These are phyloP conservation scores for Caretta caretta DNA, from an alignment of 2,113 vertebrate species.

Conservation along the genomic window DNA sequence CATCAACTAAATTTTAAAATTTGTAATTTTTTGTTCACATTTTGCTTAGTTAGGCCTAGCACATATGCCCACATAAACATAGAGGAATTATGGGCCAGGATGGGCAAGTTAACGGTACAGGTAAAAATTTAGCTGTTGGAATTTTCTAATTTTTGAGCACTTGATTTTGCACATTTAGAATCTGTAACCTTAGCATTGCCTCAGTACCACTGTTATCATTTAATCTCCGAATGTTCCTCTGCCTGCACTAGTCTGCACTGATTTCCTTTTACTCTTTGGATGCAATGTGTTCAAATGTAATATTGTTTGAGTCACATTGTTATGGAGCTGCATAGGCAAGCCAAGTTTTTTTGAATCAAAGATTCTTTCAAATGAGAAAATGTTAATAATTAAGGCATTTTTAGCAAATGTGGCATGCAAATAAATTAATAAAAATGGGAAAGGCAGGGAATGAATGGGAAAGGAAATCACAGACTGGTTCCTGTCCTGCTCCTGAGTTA, in stretches of 20 bases:
- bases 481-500: background rate
- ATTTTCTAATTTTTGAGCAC: background rate
- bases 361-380: constrained; percentile 24
- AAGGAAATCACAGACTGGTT: fast-evolving
- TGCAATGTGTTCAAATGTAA: constrained; percentile 24
- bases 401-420: constrained; percentile 20
- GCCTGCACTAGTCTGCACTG: background rate
- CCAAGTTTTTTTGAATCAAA: constrained; percentile 47
- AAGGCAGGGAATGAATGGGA: background rate
- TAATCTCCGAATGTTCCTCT: constrained; percentile 2
- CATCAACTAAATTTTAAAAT: background rate
- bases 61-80: background rate
- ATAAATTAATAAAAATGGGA: background rate
- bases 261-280: background rate
- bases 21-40: background rate
- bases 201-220: background rate
- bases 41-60: background rate
- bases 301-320: constrained; percentile 33
- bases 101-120: background rate
- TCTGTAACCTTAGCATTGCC: background rate
- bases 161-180: background rate
- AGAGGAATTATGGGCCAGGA: background rate
- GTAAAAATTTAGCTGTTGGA: background rate
- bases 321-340: constrained; percentile 13
- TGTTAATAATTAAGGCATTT: constrained; percentile 33